These are phyloP conservation scores for Amphiprion percula DNA, from an alignment of 2,113 vertebrate species.

Conservation along the genomic window DNA sequence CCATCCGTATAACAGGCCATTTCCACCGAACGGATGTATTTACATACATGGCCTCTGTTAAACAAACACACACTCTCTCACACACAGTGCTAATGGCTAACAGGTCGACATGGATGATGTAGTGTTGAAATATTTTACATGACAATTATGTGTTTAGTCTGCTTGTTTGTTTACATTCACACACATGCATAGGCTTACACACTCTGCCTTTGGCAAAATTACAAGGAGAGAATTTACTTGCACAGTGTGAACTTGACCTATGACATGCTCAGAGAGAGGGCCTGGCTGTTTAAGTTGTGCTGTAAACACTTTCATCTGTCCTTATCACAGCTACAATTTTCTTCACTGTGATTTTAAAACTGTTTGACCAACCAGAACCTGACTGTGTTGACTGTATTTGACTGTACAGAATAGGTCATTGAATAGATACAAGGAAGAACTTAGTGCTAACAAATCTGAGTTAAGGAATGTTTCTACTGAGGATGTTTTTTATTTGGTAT, in stretches of 20 bases:
- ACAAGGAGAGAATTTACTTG: background rate
- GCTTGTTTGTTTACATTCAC: background rate
- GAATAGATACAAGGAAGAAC: no score
- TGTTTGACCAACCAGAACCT: no score
- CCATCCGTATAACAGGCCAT: slow-evolving; percentile 47
- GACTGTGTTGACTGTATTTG: no score
- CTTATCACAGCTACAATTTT: background rate
- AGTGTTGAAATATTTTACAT: slow-evolving; percentile 31
- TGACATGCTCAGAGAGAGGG: background rate
- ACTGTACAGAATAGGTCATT: no score
- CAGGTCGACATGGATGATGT: slow-evolving; percentile 10
- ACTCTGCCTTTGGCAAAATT: background rate
- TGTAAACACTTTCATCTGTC: slow-evolving; percentile 37
- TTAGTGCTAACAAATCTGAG: no score
- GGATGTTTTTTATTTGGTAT: no score
- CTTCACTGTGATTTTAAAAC: background rate
- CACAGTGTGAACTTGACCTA: slow-evolving; percentile 26
- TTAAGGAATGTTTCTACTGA: no score
- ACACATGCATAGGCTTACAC: slow-evolving; percentile 6
- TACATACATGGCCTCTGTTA: slow-evolving; percentile 50
- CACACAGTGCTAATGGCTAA: slow-evolving; percentile 30
- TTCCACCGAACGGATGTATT: slow-evolving; percentile 62
- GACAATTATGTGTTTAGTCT: slow-evolving; percentile 16
- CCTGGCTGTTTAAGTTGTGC: background rate
- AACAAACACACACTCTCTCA: slow-evolving; percentile 39